A percentile compares a stretch with the other conserved stretches of the same genome.
phyloP scores from a whole-genome alignment of 1,140 invertebrate genomes.

The Microvelia longipes region DNA sequence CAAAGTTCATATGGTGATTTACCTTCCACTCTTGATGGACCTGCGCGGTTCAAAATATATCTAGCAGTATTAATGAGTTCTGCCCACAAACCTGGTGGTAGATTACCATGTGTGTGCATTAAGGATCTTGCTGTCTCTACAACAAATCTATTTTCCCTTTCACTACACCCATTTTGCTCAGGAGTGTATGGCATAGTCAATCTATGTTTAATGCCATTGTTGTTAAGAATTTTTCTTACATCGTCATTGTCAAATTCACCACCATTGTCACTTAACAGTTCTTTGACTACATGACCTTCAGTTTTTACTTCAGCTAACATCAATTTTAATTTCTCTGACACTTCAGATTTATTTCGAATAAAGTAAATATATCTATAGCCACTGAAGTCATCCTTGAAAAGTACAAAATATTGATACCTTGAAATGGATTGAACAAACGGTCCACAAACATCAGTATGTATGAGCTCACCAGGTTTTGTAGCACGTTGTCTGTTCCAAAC shows the following conservation, averaged over 20 bases:
- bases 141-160: constrained; percentile 28
- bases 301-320: not conserved
- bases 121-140: constrained; percentile 25
- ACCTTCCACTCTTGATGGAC: constrained; percentile 21
- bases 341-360: constrained; percentile 25
- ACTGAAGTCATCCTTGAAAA: not conserved
- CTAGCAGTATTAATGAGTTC: constrained; percentile 30
- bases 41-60: constrained; percentile 29
- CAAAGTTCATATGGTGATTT: constrained; percentile 26
- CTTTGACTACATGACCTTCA: not conserved
- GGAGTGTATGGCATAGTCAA: constrained; percentile 31
- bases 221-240: constrained; percentile 13
- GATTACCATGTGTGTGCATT: constrained; percentile 22
- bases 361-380: constrained; percentile 14
- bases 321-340: constrained; percentile 17
- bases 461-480: not conserved
- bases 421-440: not conserved
- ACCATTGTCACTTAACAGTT: constrained; percentile 32
- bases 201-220: constrained; percentile 28
- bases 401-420: not conserved
- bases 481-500: not conserved
- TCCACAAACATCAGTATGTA: not conserved
- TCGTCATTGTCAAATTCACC: constrained; percentile 23
- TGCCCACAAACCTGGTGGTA: constrained; percentile 28
- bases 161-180: constrained; percentile 32